Conservation (phyloP, 2,797 vertebrate genomes). For the Heteromormyrus szaboi region DNA sequence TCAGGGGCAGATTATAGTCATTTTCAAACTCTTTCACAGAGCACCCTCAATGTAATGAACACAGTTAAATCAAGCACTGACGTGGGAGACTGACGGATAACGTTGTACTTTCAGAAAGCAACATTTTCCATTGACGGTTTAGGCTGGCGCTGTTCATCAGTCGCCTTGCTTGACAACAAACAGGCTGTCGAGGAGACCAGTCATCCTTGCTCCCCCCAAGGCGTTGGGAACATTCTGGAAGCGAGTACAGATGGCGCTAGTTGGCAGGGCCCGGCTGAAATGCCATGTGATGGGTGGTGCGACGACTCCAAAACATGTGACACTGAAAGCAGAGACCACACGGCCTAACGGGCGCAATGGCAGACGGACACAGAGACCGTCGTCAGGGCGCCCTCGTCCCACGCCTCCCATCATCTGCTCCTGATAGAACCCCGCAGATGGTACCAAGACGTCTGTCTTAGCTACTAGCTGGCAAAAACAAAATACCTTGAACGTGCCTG, state of each 20-base stretch:
- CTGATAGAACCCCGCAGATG: background rate
- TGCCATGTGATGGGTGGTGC: background rate
- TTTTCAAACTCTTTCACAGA: background rate
- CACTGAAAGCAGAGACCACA: background rate
- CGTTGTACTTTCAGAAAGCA: background rate
- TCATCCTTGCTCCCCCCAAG: background rate
- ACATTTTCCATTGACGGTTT: background rate
- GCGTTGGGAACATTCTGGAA: conserved; percentile 16
- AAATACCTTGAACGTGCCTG: conserved; percentile 19
- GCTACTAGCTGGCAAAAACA: background rate
- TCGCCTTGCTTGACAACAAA: background rate
- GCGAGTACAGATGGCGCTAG: conserved; percentile 13
- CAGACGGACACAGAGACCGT: background rate
- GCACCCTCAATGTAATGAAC: background rate
- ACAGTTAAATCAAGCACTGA: background rate
- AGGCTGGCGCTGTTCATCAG: background rate
- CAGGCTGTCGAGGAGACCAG: background rate
- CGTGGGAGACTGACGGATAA: background rate
- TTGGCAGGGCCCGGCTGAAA: conserved; percentile 7
- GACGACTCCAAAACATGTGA: background rate
- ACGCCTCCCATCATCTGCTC: background rate
- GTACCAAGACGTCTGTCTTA: background rate
- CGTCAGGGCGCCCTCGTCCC: background rate
- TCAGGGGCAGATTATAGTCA: background rate
- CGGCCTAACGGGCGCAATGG: background rate